Conservation (phyloP, 2,888 invertebrate species). For the Sphaeridia pumilis region DNA sequence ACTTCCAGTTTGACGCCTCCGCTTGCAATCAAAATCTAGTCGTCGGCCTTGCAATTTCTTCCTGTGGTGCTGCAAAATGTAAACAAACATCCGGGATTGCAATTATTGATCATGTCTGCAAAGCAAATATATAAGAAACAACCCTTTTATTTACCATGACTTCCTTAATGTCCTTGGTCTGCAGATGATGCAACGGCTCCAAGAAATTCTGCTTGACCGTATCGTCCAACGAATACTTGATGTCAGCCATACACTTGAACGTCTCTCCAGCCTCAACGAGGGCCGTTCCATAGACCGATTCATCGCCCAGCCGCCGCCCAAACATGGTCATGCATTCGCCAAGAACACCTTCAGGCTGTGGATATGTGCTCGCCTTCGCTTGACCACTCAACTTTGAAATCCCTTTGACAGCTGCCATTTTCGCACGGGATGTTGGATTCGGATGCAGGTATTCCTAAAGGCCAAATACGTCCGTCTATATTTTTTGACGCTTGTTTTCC, state of each 20-base stretch:
- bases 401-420: slow-evolving; percentile 89
- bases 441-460: slow-evolving; percentile 84
- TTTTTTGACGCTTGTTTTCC: neutral
- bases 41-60: slow-evolving; percentile 98
- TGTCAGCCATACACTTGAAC: slow-evolving; percentile 95
- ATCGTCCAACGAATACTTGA: slow-evolving; percentile 97
- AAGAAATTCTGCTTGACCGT: slow-evolving; percentile 99
- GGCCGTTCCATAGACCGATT: slow-evolving; percentile 54
- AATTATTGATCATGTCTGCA: no score
- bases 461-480: neutral
- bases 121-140: neutral
- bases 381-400: slow-evolving; percentile 95
- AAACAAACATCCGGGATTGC: no score
- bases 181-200: slow-evolving; percentile 92
- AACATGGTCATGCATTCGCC: slow-evolving; percentile 94
- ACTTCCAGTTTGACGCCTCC: slow-evolving; percentile 94
- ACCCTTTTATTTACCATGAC: slow-evolving; percentile 65
- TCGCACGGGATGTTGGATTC: slow-evolving; percentile 91
- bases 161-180: slow-evolving; percentile 98
- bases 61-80: slow-evolving; percentile 74
- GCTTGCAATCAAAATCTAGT: slow-evolving; percentile 97
- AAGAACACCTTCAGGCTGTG: slow-evolving; percentile 94
- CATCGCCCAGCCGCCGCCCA: slow-evolving; percentile 86
- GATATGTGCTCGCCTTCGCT: slow-evolving; percentile 88
- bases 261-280: slow-evolving; percentile 93